Evolutionary conservation across 2,113 vertebrate species (phyloP).

Genomic region (Diglossa brunneiventris): DNA sequence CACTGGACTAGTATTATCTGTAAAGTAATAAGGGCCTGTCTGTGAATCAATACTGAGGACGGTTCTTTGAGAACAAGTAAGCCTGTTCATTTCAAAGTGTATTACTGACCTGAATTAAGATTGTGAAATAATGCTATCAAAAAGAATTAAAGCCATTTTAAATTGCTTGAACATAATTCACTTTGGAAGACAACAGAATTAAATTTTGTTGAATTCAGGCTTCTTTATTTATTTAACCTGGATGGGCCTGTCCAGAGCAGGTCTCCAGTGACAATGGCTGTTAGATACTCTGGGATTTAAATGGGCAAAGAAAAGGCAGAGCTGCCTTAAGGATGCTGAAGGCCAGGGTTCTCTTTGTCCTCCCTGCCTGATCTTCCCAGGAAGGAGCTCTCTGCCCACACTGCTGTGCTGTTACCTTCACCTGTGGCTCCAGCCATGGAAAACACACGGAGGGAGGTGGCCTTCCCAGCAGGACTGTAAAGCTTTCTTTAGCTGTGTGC

Average conservation of each 20-base stretch:
- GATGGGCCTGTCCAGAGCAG: not conserved
- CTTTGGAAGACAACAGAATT: not conserved
- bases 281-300: not conserved
- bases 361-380: rapidly evolving
- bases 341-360: not conserved
- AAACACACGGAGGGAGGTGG: not conserved
- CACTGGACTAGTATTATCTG: not conserved
- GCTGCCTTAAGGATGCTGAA: not conserved
- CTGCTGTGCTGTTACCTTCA: rapidly evolving
- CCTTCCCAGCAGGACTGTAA: not conserved
- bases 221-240: not conserved
- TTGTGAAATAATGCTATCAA: not conserved
- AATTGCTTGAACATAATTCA: not conserved
- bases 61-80: not conserved
- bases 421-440: not conserved
- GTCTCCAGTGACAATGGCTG: not conserved
- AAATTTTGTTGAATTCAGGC: not conserved
- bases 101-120: not conserved
- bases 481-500: not conserved
- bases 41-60: not conserved
- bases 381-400: not conserved
- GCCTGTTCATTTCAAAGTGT: not conserved
- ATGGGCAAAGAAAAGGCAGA: not conserved
- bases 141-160: not conserved
- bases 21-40: not conserved